A percentile compares a stretch with the other conserved stretches of the same genome.
These are phyloP conservation scores for Orthosia gothica DNA, from an alignment of 2,888 invertebrate species.

Conservation along the genomic window DNA sequence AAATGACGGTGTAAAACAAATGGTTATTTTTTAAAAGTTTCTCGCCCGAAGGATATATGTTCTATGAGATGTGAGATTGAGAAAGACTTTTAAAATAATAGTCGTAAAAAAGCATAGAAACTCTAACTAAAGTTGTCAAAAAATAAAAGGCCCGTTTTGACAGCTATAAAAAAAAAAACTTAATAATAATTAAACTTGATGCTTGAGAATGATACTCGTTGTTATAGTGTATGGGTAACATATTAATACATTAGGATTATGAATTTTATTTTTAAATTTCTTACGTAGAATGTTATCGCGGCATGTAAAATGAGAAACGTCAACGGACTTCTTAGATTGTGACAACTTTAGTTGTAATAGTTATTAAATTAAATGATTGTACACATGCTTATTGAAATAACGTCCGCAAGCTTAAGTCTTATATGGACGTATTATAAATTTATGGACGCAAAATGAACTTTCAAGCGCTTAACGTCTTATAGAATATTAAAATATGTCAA, in stretches of 20 bases:
- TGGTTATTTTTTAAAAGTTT: constrained; percentile 3
- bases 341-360: constrained; percentile 25
- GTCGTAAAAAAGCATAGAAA: background rate
- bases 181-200: no score
- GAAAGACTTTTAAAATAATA: background rate
- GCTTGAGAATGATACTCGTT: no score
- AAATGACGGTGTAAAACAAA: constrained; percentile 12
- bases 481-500: constrained; percentile 62
- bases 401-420: constrained; percentile 9
- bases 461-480: constrained; percentile 38
- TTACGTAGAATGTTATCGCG: no score
- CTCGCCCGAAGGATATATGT: background rate
- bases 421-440: constrained; percentile 12
- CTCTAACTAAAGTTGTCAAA: no score
- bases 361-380: constrained; percentile 14
- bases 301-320: no score
- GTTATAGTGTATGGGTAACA: no score
- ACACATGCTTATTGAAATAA: constrained; percentile 33
- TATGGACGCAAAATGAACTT: constrained; percentile 51
- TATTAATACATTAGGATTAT: no score
- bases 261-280: no score
- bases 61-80: background rate
- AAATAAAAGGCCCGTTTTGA: no score
- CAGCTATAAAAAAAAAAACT: no score
- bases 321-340: no score